Base-by-base conservation (phyloP, 2,113 vertebrate genomes). In the Etheostoma spectabile region DNA sequence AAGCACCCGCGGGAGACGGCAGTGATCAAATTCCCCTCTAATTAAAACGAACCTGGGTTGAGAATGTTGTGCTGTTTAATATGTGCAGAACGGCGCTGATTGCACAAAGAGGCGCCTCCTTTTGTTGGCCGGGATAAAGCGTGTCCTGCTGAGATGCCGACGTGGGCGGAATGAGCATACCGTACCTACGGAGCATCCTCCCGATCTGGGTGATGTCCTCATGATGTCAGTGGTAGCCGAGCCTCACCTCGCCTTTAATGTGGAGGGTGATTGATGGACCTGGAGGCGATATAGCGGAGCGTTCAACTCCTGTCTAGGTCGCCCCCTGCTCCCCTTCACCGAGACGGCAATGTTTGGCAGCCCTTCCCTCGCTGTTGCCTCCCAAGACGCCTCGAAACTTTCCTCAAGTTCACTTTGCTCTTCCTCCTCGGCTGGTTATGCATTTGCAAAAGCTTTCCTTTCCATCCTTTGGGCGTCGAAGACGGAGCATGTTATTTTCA, bases 21-120 rank as follows among this genome's bases (percentile, higher is more conserved):
- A 55, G 66, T 89, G 94, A 95, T 95, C 94, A 95, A 92, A 94
- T 92, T 90, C 80, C 80, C 74, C 86, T 82, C 94, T 95, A 94
- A 95, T 95, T 95, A 94, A 95, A 95, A 93, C 75, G 87, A 95
- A 94, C 91, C 82, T 84, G 87, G 79, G 81, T 80, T 88, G 86
- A 91, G 91, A 89, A 78, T 83, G 82, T 80, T 85, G 69, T 61
- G 64, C 89, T 93, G 90, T 91, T 95, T 95, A 94, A 94, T 93
- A 95, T 95, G 94, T 92, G 88, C 91, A 55, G 90, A 93, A 78
- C 60, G 83, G 24, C 4, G 71, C 83, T 42, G 87, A 89, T 89
- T 83, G 89, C 90, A 94, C 92, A 92, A 91, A 91, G 88, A 81
- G 8, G 74, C 88, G 80, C 83, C 87, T 89, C 91, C 91, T 91